Conservation (phyloP, 1,140 invertebrate genomes). For the Callitettix versicolor region DNA sequence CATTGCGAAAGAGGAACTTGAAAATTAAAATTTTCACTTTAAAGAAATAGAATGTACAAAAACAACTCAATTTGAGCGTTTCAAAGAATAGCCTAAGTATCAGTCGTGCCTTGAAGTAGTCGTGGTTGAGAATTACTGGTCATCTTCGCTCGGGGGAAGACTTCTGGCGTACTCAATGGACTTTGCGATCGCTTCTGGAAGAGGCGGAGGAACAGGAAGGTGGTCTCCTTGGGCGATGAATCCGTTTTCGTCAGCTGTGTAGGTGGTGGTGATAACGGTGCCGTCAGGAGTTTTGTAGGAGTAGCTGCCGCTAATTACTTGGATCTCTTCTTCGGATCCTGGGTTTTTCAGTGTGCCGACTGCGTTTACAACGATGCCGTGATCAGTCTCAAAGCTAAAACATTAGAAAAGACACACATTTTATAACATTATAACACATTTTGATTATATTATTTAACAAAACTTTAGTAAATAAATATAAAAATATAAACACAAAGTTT, state of each 20-base stretch:
- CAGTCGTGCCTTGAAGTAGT: too few relatives aligned
- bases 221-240: constrained; percentile 62
- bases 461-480: too few relatives aligned
- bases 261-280: constrained; percentile 44
- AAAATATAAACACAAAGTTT: too few relatives aligned
- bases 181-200: constrained; percentile 41
- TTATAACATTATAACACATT: too few relatives aligned
- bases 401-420: background rate
- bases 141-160: constrained; percentile 26
- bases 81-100: too few relatives aligned
- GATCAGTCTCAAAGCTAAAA: constrained; percentile 37
- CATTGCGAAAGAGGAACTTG: too few relatives aligned
- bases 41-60: too few relatives aligned
- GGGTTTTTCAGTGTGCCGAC: constrained; percentile 30
- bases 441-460: too few relatives aligned
- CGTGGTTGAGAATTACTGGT: background rate
- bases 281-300: constrained; percentile 56
- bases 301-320: constrained; percentile 39
- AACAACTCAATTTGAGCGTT: too few relatives aligned
- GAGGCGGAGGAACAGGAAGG: constrained; percentile 62
- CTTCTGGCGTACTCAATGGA: constrained; percentile 47
- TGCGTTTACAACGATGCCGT: constrained; percentile 39
- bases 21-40: too few relatives aligned
- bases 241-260: constrained; percentile 63
- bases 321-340: constrained; percentile 14